Evolutionary conservation across 2,113 vertebrate genomes (phyloP).

Genomic region (Leucopsar rothschildi): DNA sequence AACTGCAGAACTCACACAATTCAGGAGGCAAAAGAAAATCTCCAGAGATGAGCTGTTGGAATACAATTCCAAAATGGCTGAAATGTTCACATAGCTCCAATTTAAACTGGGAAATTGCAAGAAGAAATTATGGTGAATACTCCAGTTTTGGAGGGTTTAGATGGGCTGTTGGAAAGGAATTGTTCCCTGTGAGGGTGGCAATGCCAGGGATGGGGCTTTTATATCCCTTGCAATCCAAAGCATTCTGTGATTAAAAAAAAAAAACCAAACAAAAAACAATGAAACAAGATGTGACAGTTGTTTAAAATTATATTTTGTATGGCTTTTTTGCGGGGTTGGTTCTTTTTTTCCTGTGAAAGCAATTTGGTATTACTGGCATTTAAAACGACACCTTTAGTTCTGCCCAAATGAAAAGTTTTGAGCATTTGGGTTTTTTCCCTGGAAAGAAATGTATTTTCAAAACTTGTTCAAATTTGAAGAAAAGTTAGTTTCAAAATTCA

Average conservation of each 20-base stretch:
- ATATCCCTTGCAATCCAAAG: background rate
- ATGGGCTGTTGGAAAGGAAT: background rate
- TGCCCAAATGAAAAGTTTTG: background rate
- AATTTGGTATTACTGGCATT: background rate
- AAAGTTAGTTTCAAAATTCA: background rate
- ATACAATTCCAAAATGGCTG: background rate
- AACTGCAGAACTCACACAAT: background rate
- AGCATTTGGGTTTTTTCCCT: background rate
- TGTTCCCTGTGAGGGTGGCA: background rate
- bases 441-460: background rate
- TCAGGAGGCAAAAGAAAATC: background rate
- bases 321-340: background rate
- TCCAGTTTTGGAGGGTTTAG: too few relatives aligned
- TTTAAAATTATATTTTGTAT: background rate
- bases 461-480: background rate
- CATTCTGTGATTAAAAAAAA: background rate
- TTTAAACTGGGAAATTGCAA: background rate
- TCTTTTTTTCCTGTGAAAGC: background rate
- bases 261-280: too few relatives aligned
- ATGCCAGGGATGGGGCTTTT: background rate
- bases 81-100: background rate
- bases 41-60: background rate
- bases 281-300: background rate
- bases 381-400: background rate
- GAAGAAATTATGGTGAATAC: background rate